A percentile compares a stretch with the other conserved stretches of the same genome.
Evolutionary conservation across 1,140 invertebrate species (phyloP).

Genomic region (Scaptomyza hsui): DNA sequence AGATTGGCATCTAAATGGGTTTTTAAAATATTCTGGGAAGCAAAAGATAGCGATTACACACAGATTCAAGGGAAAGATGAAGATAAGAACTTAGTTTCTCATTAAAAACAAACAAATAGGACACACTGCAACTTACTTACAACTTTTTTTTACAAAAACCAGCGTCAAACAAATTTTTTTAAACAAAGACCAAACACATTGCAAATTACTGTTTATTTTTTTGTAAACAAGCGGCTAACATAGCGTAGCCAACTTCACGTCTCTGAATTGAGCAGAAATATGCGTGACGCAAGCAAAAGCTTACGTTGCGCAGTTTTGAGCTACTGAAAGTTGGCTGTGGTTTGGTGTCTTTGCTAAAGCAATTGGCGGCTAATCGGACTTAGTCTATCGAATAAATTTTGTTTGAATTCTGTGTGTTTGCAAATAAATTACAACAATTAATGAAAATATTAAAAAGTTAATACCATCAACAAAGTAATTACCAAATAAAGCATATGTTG

Average conservation of each 20-base stretch:
- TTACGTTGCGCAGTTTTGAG: conserved; percentile 3
- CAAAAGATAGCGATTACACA: too few relatives aligned
- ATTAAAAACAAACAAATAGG: too few relatives aligned
- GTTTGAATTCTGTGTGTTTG: neutral
- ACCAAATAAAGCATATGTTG: too few relatives aligned
- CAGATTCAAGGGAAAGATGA: too few relatives aligned
- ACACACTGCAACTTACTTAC: too few relatives aligned
- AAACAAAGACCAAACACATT: too few relatives aligned
- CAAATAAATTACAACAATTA: neutral
- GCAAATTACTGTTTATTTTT: too few relatives aligned
- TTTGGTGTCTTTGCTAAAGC: conserved; percentile 19
- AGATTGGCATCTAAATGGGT: neutral
- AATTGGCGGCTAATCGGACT: neutral
- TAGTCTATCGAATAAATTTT: neutral
- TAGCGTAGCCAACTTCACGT: conserved; percentile 8
- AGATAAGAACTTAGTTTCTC: too few relatives aligned
- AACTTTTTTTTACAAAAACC: too few relatives aligned
- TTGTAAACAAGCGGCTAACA: too few relatives aligned
- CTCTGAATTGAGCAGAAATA: too few relatives aligned
- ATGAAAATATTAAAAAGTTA: neutral
- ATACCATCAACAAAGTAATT: neutral
- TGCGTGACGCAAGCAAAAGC: conserved; percentile 11
- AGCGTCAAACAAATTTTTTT: too few relatives aligned
- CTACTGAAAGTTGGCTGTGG: neutral
- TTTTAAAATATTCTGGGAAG: neutral